Base-by-base conservation (phyloP, 1,140 invertebrate species). In the Maniola jurtina region DNA sequence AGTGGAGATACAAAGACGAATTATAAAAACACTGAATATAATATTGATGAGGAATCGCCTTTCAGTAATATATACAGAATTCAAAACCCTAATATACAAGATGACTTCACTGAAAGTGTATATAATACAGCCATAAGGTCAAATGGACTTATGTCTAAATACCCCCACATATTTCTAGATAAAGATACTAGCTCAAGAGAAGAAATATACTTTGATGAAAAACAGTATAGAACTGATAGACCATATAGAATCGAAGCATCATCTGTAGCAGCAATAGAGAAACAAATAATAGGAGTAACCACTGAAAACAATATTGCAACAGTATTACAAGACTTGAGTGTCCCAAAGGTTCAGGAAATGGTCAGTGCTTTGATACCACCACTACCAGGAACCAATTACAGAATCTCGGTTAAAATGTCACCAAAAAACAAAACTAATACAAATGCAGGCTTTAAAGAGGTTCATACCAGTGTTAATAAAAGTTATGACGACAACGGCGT, bases 391-490 rank as follows among this genome's bases (percentile, higher is more conserved):
- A 50, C 65, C 33, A 84, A 84, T 33, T 87, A 81, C 54, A 87
- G 81, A 75, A 57, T 89, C 0, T 81, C 81, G 0, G 72, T 89
- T 0, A 88, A 87, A 71, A 80, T 89, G 14, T 56, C 80, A 14
- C 86, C 86, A 0, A 86, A 87, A 73, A 84, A 84, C 57, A 38
- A 58, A 11, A 73, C 75, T 15, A 70, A 75, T 15, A 14, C 76
- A 6, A 69, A 74, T 61, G 61, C 76, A 6, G 82, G 80, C 0
- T 88, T 84, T 45, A 89, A 89, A 76, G 84, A 87, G 83, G 71
- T 88, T 34, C 84, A 86, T 40, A 88, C 86, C 5, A 83, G 76
- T 64, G 84, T 89, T 15, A 88, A 88, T 52, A 87, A 89, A 63
- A 85, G 76, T 52, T 87, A 70, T 48, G 80, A 86, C 56, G 83